These are phyloP conservation scores for Anoura caudifer DNA, from an alignment of 2,113 vertebrate genomes.

Conservation along the genomic window DNA sequence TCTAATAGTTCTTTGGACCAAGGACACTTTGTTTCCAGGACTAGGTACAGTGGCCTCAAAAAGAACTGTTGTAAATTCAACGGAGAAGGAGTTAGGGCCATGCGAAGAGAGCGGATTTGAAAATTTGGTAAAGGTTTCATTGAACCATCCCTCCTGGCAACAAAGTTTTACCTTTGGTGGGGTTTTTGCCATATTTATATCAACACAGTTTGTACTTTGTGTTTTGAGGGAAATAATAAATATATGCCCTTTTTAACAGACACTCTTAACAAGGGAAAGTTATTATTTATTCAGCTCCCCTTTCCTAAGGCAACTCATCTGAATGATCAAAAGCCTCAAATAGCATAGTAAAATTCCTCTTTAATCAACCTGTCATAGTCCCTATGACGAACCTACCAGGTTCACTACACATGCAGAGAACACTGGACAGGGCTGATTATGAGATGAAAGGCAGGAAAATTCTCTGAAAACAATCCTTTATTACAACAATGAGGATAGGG, in stretches of 20 bases:
- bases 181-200: not conserved
- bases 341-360: not conserved
- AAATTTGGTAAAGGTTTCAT: not conserved
- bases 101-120: not conserved
- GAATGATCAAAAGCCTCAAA: not conserved
- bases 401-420: rapidly evolving
- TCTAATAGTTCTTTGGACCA: not conserved
- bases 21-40: not conserved
- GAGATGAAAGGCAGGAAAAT: not conserved
- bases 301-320: not conserved
- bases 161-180: not conserved
- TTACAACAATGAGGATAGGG: not conserved
- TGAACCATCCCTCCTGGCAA: not conserved
- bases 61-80: not conserved
- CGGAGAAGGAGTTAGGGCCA: not conserved
- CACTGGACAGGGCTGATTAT: not conserved
- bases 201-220: not conserved
- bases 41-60: not conserved
- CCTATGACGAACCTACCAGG: not conserved
- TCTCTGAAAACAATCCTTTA: not conserved
- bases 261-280: not conserved
- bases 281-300: not conserved
- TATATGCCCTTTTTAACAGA: not conserved
- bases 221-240: not conserved
- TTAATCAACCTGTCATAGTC: not conserved